These are phyloP conservation scores for Phytoseiulus persimilis DNA, from an alignment of 2,888 invertebrate genomes.

Conservation along the genomic window DNA sequence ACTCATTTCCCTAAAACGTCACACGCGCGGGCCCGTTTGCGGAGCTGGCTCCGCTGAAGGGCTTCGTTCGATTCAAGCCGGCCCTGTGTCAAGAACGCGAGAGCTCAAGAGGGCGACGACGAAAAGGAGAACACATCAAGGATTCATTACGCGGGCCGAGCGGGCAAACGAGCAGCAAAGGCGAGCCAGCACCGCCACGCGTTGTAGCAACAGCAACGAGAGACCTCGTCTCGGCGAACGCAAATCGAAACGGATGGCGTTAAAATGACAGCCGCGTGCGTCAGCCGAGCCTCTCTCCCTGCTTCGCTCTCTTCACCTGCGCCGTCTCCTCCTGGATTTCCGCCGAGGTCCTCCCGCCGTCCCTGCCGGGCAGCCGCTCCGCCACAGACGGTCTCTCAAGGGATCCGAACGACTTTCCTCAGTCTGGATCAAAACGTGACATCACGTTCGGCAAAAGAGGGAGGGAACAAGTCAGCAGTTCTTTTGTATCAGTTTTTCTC, in stretches of 20 bases:
- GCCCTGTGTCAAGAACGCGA: not conserved
- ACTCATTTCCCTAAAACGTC: not conserved
- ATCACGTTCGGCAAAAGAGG: slow-evolving; percentile 7
- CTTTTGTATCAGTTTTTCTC: slow-evolving; percentile 14
- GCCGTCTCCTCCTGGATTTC: not conserved
- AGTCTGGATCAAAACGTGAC: slow-evolving; percentile 32
- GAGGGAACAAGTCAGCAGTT: slow-evolving; percentile 13
- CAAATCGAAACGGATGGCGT: slow-evolving; percentile 38
- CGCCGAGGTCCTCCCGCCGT: not conserved
- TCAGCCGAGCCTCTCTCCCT: not conserved
- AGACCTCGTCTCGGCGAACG: not conserved
- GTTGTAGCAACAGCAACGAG: not conserved
- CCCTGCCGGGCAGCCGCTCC: not conserved
- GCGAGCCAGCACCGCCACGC: not conserved
- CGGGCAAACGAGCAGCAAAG: not conserved
- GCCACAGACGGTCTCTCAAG: not conserved
- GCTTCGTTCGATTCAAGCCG: not conserved
- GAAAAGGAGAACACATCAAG: not conserved
- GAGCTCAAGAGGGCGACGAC: not conserved
- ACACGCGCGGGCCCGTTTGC: not conserved
- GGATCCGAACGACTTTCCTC: not conserved
- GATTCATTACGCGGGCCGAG: not conserved
- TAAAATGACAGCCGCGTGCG: slow-evolving; percentile 17
- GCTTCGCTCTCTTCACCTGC: too few relatives aligned
- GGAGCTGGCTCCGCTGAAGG: not conserved